Evolutionary conservation across 2,113 vertebrate species (phyloP), one percentile per base, ranked within the genome.

Genomic region (Narcine bancroftii): DNA sequence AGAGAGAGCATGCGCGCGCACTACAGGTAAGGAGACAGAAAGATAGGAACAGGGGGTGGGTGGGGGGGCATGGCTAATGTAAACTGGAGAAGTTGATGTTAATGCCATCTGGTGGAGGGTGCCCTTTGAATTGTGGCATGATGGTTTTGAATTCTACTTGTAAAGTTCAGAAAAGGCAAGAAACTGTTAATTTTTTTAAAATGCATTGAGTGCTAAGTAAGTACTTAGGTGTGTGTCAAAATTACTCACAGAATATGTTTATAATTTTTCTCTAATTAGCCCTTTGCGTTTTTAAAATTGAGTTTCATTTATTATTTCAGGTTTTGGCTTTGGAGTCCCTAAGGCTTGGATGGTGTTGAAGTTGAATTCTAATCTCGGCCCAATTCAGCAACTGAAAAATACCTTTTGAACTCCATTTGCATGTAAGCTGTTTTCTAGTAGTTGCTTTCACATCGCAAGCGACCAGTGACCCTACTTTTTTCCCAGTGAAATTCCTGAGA

Each of bases 251-350:
- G n/a, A 19, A n/a, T 63, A 6, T 36, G 39, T 56, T 50, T 56
- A 10, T n/a, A n/a, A n/a, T n/a, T 33, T 4, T 56, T 1, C 29
- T 56, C 1, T 36, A 11, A 36, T 87, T 15, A 60, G 6, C 2
- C 33, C 11, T 36, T 36, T 60, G 56, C 5, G 13, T 53, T n/a
- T 19, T 19, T 83, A 15, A 33, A 9, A 19, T 63, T 63, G 6
- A 36, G 33, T 87, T n/a, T 83, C 60, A 19, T 63, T 87, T 91
- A 33, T 66, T 69, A 39, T 91, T 91, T 91, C 89, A 91, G 60
- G 65, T 91, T 91, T 91, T 69, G 63, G 65, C 89, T 91, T 91
- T 91, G 89, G 60, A 91, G 89, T 71, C 89, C 89, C 42, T 91
- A 91, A 91, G 17, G 17, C 15, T 69, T 21, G 5, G 42, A 10